Conservation (phyloP, 2,113 vertebrate genomes). For the Thinocorus orbignyianus region DNA sequence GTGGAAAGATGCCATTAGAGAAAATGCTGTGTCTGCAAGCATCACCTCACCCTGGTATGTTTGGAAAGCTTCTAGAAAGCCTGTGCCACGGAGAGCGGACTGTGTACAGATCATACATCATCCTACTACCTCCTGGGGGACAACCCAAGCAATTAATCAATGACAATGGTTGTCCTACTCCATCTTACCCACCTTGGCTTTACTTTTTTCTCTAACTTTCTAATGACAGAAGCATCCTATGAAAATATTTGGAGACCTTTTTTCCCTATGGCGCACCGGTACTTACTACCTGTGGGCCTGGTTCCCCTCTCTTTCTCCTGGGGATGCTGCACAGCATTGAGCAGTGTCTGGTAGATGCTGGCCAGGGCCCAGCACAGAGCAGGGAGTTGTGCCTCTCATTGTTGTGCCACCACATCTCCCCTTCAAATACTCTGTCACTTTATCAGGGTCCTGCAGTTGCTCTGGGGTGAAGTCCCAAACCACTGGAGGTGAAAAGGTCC, state of each 20-base stretch:
- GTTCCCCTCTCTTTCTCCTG: too few species aligned
- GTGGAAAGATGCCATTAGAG: background rate
- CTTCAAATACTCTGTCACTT: too few species aligned
- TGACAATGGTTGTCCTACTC: fast-evolving
- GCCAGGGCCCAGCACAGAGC: too few species aligned
- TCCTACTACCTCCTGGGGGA: background rate
- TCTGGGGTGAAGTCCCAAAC: too few species aligned
- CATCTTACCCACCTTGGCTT: background rate
- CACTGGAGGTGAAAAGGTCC: too few species aligned
- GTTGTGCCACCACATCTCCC: too few species aligned
- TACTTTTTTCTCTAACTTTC: background rate
- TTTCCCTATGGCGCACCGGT: background rate
- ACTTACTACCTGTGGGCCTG: background rate
- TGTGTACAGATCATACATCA: background rate
- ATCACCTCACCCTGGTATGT: slow-evolving; percentile 16
- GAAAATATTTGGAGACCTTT: background rate
- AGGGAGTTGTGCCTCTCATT: too few species aligned
- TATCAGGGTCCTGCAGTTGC: too few species aligned
- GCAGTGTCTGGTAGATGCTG: too few species aligned
- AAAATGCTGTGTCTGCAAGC: background rate
- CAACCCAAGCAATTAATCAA: background rate
- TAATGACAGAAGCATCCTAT: background rate
- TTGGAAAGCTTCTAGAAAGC: background rate
- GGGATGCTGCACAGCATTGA: too few species aligned
- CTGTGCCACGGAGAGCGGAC: background rate